Evolutionary conservation across 1,140 invertebrate genomes (phyloP).

Genomic region (Andrena cerasifolii): DNA sequence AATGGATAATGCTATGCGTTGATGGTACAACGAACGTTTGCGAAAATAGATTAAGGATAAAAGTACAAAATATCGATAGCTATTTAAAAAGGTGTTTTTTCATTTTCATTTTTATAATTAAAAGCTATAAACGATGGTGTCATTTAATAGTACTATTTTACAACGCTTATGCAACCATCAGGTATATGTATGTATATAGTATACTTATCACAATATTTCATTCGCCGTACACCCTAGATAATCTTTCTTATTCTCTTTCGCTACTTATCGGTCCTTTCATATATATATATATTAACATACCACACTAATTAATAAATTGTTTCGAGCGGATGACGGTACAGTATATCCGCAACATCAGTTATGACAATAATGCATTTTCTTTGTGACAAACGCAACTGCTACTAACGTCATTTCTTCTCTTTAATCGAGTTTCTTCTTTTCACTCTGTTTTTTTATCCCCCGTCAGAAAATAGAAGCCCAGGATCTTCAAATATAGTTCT

Average conservation of each 20-base stretch:
- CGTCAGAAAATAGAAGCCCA: constrained; percentile 51
- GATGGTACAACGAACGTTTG: constrained; percentile 29
- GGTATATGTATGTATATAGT: constrained; percentile 56
- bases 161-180: constrained; percentile 51
- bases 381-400: constrained; percentile 15
- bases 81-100: constrained; percentile 53
- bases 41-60: constrained; percentile 65
- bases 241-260: constrained; percentile 20
- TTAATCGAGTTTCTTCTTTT: neutral
- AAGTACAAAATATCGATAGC: constrained; percentile 61
- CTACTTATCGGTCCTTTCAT: constrained; percentile 38
- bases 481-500: constrained; percentile 29
- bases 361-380: constrained; percentile 33
- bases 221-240: constrained; percentile 53
- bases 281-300: constrained; percentile 56
- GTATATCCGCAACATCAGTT: constrained; percentile 15
- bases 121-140: constrained; percentile 46
- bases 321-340: constrained; percentile 35
- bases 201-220: constrained; percentile 72
- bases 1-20: too few species aligned
- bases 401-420: constrained; percentile 27
- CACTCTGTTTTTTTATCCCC: constrained; percentile 2
- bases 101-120: constrained; percentile 38
- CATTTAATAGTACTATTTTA: constrained; percentile 50
- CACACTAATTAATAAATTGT: constrained; percentile 50